Evolutionary conservation across 2,888 invertebrate genomes (phyloP), one percentile per base, ranked within the genome.

Genomic region (Anagyrus pseudococci): DNA sequence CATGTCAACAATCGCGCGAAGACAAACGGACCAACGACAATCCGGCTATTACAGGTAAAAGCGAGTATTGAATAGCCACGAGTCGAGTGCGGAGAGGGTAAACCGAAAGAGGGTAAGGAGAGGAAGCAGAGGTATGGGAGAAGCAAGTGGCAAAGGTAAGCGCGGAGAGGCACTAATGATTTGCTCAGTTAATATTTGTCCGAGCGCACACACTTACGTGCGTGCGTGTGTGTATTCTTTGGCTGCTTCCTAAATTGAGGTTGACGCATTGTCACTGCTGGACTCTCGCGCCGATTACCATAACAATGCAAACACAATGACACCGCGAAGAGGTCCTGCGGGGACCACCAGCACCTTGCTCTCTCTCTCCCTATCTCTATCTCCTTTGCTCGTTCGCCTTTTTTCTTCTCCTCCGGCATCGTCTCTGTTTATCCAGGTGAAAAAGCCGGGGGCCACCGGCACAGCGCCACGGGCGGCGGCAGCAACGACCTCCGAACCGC

Each of bases 221-320:
- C 71, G 62, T 66, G 67, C 56, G 44, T 72, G 72, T 75, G 29
- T 10, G 29, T 29, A 29, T 29, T 7, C 29, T 7, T n/a, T 29
- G 29, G 74, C 72, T 75, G 76, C 78, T 78, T 79, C 77, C 77
- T 76, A 80, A 80, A 80, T 80, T 75, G 74, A 77, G 78, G 76
- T 77, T 77, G 78, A 76, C 77, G 75, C 72, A 78, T 80, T 79
- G 78, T 78, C 77, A 73, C 72, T 74, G 72, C 66, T 67, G 63
- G 70, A 72, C 73, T 8, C 25, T 73, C 70, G 72, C 56, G 59
- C 72, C 73, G 13, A 80, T 80, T 80, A 79, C 76, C 79, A 79
- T 80, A 77, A 79, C 78, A 79, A 80, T 77, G 76, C 77, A 78
- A 79, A 79, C 73, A 80, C 77, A 78, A 77, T 77, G 15, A 20